These are phyloP conservation scores for Dysdera silvatica DNA, from an alignment of 1,140 invertebrate genomes.

Conservation along the genomic window DNA sequence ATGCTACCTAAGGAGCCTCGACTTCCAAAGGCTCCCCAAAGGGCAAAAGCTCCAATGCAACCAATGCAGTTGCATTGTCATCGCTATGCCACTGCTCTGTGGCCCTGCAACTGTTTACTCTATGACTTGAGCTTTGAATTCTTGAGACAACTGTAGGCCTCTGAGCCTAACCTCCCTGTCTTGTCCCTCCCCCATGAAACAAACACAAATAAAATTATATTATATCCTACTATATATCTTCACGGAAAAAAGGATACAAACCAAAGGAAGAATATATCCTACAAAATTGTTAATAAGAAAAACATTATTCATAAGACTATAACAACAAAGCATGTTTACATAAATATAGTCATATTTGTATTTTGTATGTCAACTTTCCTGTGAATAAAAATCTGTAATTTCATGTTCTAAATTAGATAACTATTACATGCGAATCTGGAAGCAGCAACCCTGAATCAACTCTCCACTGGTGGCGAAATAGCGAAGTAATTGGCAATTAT, in stretches of 20 bases:
- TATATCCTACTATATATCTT: too few species aligned
- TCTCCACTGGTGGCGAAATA: slow-evolving; percentile 82
- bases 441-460: slow-evolving; percentile 86
- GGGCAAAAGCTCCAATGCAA: too few species aligned
- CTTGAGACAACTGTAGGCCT: too few species aligned
- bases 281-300: neutral
- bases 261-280: neutral
- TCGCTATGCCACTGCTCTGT: too few species aligned
- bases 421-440: slow-evolving; percentile 76
- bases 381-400: neutral
- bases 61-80: too few species aligned
- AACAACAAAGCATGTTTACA: neutral
- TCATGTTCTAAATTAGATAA: slow-evolving; percentile 30
- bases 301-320: neutral
- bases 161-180: too few species aligned
- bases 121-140: too few species aligned
- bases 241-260: neutral
- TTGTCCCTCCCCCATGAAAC: too few species aligned
- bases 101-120: too few species aligned
- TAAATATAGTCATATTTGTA: neutral
- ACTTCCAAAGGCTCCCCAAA: too few species aligned
- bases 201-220: too few species aligned
- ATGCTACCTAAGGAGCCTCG: too few species aligned
- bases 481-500: slow-evolving; percentile 58
- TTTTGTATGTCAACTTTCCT: neutral